Percentiles rank a stretch among this genome's conserved stretches.
These are phyloP conservation scores for Polydrusus tereticollis DNA, from an alignment of 2,888 invertebrate species.

Conservation along the genomic window DNA sequence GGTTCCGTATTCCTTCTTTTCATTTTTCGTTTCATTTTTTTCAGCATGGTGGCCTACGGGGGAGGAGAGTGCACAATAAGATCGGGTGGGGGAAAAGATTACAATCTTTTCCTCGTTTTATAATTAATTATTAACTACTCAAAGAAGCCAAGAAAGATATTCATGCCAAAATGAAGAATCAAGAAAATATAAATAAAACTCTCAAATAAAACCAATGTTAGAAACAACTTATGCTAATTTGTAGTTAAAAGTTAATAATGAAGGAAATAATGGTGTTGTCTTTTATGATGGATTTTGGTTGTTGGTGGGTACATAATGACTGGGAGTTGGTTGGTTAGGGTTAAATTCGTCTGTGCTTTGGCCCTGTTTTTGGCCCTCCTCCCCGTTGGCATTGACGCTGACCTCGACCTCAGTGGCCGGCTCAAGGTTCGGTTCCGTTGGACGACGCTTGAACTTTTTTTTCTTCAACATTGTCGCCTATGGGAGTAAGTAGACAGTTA, in stretches of 20 bases:
- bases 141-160: slow-evolving; percentile 7
- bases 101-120: background rate
- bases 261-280: slow-evolving; percentile 3
- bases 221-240: slow-evolving; percentile 11
- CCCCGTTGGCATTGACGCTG: slow-evolving; percentile 72
- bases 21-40: slow-evolving; percentile 97
- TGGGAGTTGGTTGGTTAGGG: slow-evolving; percentile 23
- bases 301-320: slow-evolving; percentile 66
- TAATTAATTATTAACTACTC: slow-evolving; percentile 5
- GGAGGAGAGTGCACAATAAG: slow-evolving; percentile 59
- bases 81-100: slow-evolving; percentile 11
- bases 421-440: slow-evolving; percentile 83
- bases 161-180: background rate
- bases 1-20: slow-evolving; percentile 95
- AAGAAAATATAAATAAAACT: slow-evolving; percentile 14
- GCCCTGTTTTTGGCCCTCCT: slow-evolving; percentile 72
- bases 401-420: slow-evolving; percentile 59
- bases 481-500: slow-evolving; percentile 47
- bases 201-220: background rate
- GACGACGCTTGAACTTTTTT: slow-evolving; percentile 97
- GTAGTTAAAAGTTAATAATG: too few species aligned
- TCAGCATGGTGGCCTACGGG: slow-evolving; percentile 98
- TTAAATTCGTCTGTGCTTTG: slow-evolving; percentile 21
- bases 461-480: slow-evolving; percentile 99
- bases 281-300: slow-evolving; percentile 32